phyloP scores from a whole-genome alignment of 2,888 invertebrate genomes.

The Xylocampa areola region DNA sequence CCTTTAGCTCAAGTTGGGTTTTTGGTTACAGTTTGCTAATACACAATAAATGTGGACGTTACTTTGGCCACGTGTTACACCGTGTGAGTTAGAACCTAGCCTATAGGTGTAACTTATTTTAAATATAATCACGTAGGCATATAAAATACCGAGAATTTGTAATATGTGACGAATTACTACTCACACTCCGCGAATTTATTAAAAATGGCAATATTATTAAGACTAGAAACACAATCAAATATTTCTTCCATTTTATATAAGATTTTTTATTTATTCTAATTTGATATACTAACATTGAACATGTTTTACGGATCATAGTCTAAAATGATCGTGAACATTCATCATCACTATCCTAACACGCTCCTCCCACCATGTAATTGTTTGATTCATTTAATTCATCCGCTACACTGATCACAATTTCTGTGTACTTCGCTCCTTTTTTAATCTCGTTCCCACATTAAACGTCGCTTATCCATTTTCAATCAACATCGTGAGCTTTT shows the following conservation, averaged over 20 bases:
- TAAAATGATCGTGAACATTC: too few species aligned
- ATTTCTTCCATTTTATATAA: too few species aligned
- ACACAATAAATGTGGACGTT: constrained; percentile 40
- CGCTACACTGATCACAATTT: constrained; percentile 11
- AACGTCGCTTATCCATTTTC: constrained; percentile 34
- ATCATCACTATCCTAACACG: neutral
- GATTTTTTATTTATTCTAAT: too few species aligned
- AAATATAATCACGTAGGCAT: constrained; percentile 4
- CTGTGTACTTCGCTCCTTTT: constrained; percentile 23
- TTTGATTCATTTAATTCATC: constrained; percentile 18
- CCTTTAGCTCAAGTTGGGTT: constrained; percentile 38
- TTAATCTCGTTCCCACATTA: constrained; percentile 41
- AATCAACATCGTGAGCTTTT: constrained; percentile 39
- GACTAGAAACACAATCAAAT: too few species aligned
- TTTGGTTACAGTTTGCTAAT: constrained; percentile 54
- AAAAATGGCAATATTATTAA: neutral
- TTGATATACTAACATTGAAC: too few species aligned
- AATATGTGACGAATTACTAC: constrained; percentile 17
- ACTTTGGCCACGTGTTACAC: constrained; percentile 37
- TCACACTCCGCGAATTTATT: constrained; percentile 7
- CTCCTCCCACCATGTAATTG: constrained; percentile 2
- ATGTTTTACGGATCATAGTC: neutral
- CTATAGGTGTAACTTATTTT: constrained; percentile 7
- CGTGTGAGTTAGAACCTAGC: constrained; percentile 33
- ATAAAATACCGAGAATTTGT: constrained; percentile 4